Evolutionary conservation across 2,113 vertebrate genomes (phyloP).

Genomic region (Sula dactylatra): DNA sequence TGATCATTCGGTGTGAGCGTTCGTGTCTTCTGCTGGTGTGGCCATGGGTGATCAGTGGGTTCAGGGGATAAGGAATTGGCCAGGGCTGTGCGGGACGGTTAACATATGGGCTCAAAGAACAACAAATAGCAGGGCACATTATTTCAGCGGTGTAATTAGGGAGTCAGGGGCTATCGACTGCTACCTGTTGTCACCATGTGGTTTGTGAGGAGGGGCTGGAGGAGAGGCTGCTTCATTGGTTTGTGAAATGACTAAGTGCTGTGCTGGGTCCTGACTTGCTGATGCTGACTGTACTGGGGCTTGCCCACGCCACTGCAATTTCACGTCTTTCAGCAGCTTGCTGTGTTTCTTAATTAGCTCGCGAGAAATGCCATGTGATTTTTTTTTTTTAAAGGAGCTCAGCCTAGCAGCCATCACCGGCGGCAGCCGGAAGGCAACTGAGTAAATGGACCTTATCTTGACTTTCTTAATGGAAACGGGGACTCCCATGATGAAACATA

Average conservation of each 20-base stretch:
- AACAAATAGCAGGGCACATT: not conserved
- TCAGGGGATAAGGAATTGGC: not conserved
- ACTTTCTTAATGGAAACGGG: not conserved
- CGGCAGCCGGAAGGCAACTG: not conserved
- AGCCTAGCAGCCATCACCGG: not conserved
- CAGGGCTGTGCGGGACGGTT: not conserved
- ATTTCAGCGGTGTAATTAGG: slow-evolving; percentile 21
- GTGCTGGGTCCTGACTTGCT: slow-evolving; percentile 43
- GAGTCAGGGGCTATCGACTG: not conserved
- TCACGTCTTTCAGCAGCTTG: slow-evolving; percentile 28
- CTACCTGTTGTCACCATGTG: slow-evolving; percentile 36
- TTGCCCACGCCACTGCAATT: not conserved
- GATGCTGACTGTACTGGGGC: not conserved
- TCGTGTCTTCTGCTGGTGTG: not conserved
- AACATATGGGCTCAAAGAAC: not conserved
- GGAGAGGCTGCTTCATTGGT: not conserved
- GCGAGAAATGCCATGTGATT: not conserved
- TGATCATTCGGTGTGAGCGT: not conserved
- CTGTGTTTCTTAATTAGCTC: not conserved
- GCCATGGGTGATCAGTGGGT: not conserved
- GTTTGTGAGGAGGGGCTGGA: not conserved
- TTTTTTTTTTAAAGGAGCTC: not conserved
- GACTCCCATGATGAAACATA: not conserved
- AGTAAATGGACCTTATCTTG: not conserved
- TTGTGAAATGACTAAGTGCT: slow-evolving; percentile 2